Evolutionary conservation across 30 jellyfish, hydroid and myxozoan genomes (phyloP), one percentile per base, ranked within the genome.

Genomic region (Morbakka virulenta): DNA sequence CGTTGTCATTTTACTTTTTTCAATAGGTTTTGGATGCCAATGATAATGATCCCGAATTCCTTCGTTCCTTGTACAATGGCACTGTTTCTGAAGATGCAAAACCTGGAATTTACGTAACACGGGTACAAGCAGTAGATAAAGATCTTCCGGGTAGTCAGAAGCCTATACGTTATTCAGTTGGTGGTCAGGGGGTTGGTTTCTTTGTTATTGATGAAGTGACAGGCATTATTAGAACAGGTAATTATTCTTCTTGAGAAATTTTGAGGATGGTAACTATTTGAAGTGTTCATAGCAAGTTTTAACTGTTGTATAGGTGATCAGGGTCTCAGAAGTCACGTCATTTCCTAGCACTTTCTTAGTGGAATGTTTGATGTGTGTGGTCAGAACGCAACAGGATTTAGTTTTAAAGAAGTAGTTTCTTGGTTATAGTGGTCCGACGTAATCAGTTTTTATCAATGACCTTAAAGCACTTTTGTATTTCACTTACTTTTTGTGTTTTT

Each of bases 1-100:
- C n/a, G n/a, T n/a, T n/a, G n/a, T n/a, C n/a, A n/a, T n/a, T n/a
- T n/a, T n/a, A n/a, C n/a, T n/a, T n/a, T n/a, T n/a, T n/a, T n/a
- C n/a, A n/a, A n/a, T 66, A 93, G 99, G 97, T 93, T 2, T 30
- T 48, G 12, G 99, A 93, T 77, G 96, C 95, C 31, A 93, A 93
- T 64, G 99, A 93, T 69, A 87, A 86, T 48, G 96, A 94, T 48
- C 99, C 99, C 30, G 72, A 22, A 12, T 93, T 93, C 75, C 33
- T 66, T 57, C 69, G 68, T 6, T 52, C 90, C 53, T 76, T 67
- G 28, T 93, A 93, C 85, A 64, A 66, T 4, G 95, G 95, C 25
- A 78, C 96, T 30, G 77, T 93, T 26, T 31, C 70, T 14, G 99
- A 93, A 69, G 80, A 81, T 35, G 62, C 92, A 4, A 66, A 52